A percentile compares a stretch with the other conserved stretches of the same genome.
These are phyloP conservation scores for Lerista edwardsae DNA, from an alignment of 2,797 vertebrate genomes.

Conservation along the genomic window DNA sequence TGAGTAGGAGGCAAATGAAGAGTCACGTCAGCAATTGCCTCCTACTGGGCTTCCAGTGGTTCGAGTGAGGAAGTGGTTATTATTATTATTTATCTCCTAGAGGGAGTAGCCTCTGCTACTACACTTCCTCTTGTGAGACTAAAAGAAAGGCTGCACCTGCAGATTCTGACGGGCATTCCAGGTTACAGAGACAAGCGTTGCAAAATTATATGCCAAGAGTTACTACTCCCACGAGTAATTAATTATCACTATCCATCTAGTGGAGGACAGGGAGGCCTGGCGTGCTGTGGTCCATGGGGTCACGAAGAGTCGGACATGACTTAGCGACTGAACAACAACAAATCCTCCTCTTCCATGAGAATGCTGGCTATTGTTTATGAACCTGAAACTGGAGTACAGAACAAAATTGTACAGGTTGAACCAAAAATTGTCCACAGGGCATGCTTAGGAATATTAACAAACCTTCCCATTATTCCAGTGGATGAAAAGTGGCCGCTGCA, in stretches of 20 bases:
- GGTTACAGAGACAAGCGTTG: neutral
- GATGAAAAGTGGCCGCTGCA: slow-evolving; percentile 65
- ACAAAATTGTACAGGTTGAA: neutral
- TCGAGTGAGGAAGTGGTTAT: neutral
- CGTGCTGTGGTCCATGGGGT: no score
- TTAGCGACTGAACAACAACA: no score
- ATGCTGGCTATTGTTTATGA: neutral
- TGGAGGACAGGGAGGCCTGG: no score
- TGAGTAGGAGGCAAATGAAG: neutral
- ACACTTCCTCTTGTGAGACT: neutral
- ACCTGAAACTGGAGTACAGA: neutral
- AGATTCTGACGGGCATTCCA: neutral
- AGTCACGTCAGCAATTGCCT: neutral
- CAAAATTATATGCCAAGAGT: neutral
- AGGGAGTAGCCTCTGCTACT: neutral
- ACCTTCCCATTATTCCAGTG: slow-evolving; percentile 72
- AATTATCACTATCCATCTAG: no score
- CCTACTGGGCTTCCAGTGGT: neutral
- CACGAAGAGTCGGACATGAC: no score
- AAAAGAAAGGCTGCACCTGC: neutral
- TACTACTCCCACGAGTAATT: neutral
- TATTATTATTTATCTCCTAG: neutral
- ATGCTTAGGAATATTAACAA: neutral
- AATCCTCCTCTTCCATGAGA: neutral
- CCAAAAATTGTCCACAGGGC: no score